Evolutionary conservation across 2,113 vertebrate genomes (phyloP).

Genomic region (Todiramphus saurophagus): DNA sequence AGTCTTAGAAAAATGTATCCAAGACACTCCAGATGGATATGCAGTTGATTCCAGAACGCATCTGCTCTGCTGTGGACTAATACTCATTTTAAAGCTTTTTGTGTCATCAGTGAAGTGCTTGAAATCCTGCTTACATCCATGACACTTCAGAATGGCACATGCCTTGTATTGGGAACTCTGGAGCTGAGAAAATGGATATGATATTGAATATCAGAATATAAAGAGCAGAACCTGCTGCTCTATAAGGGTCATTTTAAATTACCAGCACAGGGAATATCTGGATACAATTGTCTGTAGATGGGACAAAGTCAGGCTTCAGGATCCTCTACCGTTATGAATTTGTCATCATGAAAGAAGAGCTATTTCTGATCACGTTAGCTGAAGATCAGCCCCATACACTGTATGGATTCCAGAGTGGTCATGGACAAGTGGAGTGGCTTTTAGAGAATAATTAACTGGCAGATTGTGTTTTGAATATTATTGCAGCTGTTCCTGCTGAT

Average conservation of each 20-base stretch:
- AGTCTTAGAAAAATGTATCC: not conserved
- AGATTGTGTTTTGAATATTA: slow-evolving; percentile 34
- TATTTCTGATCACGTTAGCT: not conserved
- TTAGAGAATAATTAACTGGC: slow-evolving; percentile 20
- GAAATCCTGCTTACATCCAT: not conserved
- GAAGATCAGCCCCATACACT: not conserved
- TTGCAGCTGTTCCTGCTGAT: not conserved
- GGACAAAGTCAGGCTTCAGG: not conserved
- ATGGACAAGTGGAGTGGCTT: not conserved
- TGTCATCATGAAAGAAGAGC: not conserved
- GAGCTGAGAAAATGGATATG: not conserved
- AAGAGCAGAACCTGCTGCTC: not conserved
- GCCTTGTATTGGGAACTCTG: not conserved
- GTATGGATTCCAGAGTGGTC: not conserved
- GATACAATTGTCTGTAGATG: not conserved
- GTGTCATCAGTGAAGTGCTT: not conserved
- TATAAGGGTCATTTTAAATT: not conserved
- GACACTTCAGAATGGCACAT: not conserved
- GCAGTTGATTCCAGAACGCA: not conserved
- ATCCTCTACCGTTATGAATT: not conserved
- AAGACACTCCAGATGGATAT: not conserved
- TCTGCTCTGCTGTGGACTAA: not conserved
- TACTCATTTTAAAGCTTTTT: not conserved
- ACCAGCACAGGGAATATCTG: not conserved
- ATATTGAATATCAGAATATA: not conserved